A percentile compares a stretch with the other conserved stretches of the same genome.
Evolutionary conservation across 2,113 vertebrate genomes (phyloP).

Genomic region (Laterallus jamaicensis): DNA sequence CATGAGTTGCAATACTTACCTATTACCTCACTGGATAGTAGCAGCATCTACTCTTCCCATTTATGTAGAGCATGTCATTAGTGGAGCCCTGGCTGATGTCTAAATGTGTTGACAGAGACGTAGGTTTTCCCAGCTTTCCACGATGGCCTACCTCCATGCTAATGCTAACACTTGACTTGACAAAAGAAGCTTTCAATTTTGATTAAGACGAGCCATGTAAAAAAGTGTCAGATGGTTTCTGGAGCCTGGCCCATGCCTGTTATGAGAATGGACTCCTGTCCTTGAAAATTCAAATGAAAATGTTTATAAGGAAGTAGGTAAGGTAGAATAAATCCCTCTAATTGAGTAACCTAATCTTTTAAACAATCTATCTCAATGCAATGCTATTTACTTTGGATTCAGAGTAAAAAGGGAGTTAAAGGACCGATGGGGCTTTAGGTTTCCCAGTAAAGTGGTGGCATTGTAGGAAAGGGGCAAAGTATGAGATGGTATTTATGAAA

Average conservation of each 20-base stretch:
- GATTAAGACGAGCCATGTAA: background rate
- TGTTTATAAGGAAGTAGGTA: constrained; percentile 56
- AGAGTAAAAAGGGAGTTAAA: constrained; percentile 22
- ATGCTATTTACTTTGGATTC: constrained; percentile 59
- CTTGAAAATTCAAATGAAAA: constrained; percentile 53
- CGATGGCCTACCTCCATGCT: rapidly evolving
- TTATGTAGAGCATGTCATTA: background rate
- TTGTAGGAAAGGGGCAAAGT: constrained; percentile 32
- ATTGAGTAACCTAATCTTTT: constrained; percentile 52
- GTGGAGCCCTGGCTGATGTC: background rate
- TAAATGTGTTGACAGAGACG: background rate
- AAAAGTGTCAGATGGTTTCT: constrained; percentile 3
- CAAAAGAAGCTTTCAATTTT: constrained; percentile 20
- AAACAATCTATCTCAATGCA: constrained; percentile 41
- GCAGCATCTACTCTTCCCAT: background rate
- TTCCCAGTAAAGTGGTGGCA: constrained; percentile 43
- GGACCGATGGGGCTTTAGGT: background rate
- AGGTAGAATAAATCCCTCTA: constrained; percentile 48
- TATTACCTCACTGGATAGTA: background rate
- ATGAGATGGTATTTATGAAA: constrained; percentile 24
- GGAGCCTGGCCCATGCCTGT: background rate
- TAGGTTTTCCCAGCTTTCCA: background rate
- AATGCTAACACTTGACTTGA: background rate
- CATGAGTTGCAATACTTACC: background rate
- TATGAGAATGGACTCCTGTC: constrained; percentile 9